phyloP scores from a whole-genome alignment of 2,113 vertebrate species.

The Egretta garzetta region DNA sequence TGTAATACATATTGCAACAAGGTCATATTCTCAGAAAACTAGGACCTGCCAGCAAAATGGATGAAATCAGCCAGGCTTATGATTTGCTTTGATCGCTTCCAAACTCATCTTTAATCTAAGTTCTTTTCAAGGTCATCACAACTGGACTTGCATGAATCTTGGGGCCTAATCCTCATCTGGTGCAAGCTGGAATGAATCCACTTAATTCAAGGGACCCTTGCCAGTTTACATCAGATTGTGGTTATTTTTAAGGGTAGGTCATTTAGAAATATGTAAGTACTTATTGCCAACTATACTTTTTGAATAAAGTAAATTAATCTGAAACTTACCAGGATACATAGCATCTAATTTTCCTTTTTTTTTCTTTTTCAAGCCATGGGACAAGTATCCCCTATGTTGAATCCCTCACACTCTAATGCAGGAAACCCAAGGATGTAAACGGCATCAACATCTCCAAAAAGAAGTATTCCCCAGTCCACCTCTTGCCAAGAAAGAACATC shows the following conservation, averaged over 20 bases:
- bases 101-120: neutral
- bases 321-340: neutral
- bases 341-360: neutral
- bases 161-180: neutral
- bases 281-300: neutral
- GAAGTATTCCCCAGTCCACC: neutral
- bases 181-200: neutral
- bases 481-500: neutral
- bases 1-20: neutral
- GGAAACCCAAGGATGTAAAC: neutral
- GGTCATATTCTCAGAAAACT: neutral
- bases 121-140: constrained; percentile 7
- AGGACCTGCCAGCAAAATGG: neutral
- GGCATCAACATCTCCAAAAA: neutral
- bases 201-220: neutral
- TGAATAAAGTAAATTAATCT: constrained; percentile 7
- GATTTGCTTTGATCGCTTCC: neutral
- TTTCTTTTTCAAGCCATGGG: neutral
- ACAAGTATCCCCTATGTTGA: neutral
- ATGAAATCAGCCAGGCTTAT: neutral
- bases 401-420: neutral
- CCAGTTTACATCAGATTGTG: neutral
- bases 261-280: neutral
- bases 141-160: neutral
- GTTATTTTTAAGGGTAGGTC: constrained; percentile 2